These are phyloP conservation scores for Orius insidiosus DNA, from an alignment of 1,140 invertebrate genomes.

Conservation along the genomic window DNA sequence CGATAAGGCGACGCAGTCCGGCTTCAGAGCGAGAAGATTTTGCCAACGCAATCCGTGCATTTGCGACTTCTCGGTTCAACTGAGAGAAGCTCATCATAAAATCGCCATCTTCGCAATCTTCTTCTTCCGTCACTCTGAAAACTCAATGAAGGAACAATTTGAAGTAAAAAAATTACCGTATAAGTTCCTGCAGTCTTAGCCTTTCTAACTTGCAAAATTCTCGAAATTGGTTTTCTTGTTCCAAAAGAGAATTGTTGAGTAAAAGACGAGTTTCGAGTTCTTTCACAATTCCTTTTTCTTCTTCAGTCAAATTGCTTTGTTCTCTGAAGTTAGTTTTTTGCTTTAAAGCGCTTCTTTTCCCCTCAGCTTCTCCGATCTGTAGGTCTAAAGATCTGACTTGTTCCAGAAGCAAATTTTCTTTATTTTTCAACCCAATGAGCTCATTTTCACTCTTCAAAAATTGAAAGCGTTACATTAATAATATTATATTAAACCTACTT, in stretches of 20 bases:
- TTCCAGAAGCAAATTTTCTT: slow-evolving; percentile 7
- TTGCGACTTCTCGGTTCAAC: slow-evolving; percentile 36
- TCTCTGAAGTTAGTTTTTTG: slow-evolving; percentile 4
- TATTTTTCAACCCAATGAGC: slow-evolving; percentile 8
- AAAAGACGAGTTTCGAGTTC: slow-evolving; percentile 45
- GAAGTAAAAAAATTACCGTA: slow-evolving; percentile 30
- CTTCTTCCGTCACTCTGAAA: slow-evolving; percentile 31
- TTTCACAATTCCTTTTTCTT: slow-evolving; percentile 30
- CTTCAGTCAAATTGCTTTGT: slow-evolving; percentile 11
- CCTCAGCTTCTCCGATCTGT: slow-evolving; percentile 12
- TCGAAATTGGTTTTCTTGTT: slow-evolving; percentile 54
- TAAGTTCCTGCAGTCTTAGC: slow-evolving; percentile 37
- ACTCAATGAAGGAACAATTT: slow-evolving; percentile 2
- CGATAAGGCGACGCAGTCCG: slow-evolving; percentile 56
- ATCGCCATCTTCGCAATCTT: slow-evolving; percentile 22
- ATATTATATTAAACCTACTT: slow-evolving; percentile 16
- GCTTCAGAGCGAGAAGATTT: slow-evolving; percentile 70
- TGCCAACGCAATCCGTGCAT: slow-evolving; percentile 45
- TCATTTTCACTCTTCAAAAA: slow-evolving; percentile 7
- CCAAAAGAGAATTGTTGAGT: slow-evolving; percentile 53
- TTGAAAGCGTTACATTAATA: slow-evolving; percentile 1
- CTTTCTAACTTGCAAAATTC: slow-evolving; percentile 53
- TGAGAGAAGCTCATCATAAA: no score
- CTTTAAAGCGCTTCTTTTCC: slow-evolving; percentile 10
- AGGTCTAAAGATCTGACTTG: slow-evolving; percentile 7